Evolutionary conservation across 2,797 vertebrate species (phyloP), one percentile per base, ranked within the genome.

Genomic region (Tinamus major): DNA sequence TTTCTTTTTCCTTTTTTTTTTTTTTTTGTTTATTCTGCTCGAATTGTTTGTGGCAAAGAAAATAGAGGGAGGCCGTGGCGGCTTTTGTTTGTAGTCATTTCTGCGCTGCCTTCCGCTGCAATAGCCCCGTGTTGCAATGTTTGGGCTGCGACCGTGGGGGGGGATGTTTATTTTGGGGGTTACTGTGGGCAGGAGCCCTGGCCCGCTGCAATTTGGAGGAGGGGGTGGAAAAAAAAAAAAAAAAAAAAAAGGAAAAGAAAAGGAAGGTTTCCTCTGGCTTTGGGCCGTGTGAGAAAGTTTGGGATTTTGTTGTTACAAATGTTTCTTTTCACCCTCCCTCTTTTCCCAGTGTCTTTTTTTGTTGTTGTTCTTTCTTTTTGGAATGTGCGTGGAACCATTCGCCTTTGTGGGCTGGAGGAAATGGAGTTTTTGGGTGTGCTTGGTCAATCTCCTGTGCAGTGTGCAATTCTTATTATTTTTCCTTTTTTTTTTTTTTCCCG

Each of bases 281-380:
- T n/a, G 76, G 35, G 48, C 64, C 84, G 48, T 63, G 64, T 61
- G 37, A 48, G 15, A 87, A 95, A 95, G 87, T 95, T 95, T 68
- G 1, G 17, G 49, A 44, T 20, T 1, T 67, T 58, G 7, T 70
- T 61, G 13, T 79, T 77, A 58, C 21, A 16, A 17, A 5, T 46
- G 24, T 64, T 77, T 26, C 6, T 56, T 78, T 82, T 70, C 17
- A 18, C 37, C 2, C 21, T 76, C 0, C 3, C 15, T 51, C 24
- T 49, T 14, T n/a, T 14, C 37, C 21, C 35, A 15, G 21, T 51
- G 9, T 4, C 7, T 41, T 64, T 62, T 27, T 31, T 53, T 53
- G 8, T n/a, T 29, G 72, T 37, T 24, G 8, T 51, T 39, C 35
- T 51, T 14, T 3, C 5, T 29, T 62, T 69, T 55, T 33, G 58